Evolutionary conservation across 2,888 invertebrate genomes (phyloP).

Genomic region (Acheta domesticus): DNA sequence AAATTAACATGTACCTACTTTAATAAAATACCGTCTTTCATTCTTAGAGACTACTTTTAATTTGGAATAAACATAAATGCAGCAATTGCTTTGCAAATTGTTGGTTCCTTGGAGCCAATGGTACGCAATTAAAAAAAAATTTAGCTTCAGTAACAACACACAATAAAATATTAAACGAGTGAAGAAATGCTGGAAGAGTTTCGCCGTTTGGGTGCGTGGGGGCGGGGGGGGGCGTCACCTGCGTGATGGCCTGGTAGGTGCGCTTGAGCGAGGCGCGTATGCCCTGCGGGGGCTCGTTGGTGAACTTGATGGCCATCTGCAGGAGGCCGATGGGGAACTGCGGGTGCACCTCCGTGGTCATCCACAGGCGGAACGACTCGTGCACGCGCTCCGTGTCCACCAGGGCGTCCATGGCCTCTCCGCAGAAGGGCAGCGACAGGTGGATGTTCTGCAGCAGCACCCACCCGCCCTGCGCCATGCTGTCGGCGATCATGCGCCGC

Average conservation of each 20-base stretch:
- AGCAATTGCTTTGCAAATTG: too few species aligned
- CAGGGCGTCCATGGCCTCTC: constrained; percentile 85
- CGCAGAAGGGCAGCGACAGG: constrained; percentile 89
- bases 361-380: constrained; percentile 83
- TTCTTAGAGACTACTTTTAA: too few species aligned
- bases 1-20: too few species aligned
- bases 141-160: too few species aligned
- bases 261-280: constrained; percentile 90
- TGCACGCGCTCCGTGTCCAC: constrained; percentile 80
- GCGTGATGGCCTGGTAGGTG: constrained; percentile 85
- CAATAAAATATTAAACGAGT: too few species aligned
- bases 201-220: too few species aligned
- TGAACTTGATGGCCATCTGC: constrained; percentile 94
- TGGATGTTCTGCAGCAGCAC: constrained; percentile 94
- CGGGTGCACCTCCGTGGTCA: constrained; percentile 90
- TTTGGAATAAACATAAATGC: too few species aligned
- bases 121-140: too few species aligned
- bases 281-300: constrained; percentile 96
- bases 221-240: constrained; percentile 43
- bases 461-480: constrained; percentile 82
- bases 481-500: constrained; percentile 73
- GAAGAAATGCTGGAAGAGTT: too few species aligned
- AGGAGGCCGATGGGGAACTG: constrained; percentile 85
- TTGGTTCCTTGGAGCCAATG: too few species aligned
- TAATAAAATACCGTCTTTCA: too few species aligned